These are phyloP conservation scores for Porites cylindrica DNA, from an alignment of 92 coral and sea anemone species.

Conservation along the genomic window DNA sequence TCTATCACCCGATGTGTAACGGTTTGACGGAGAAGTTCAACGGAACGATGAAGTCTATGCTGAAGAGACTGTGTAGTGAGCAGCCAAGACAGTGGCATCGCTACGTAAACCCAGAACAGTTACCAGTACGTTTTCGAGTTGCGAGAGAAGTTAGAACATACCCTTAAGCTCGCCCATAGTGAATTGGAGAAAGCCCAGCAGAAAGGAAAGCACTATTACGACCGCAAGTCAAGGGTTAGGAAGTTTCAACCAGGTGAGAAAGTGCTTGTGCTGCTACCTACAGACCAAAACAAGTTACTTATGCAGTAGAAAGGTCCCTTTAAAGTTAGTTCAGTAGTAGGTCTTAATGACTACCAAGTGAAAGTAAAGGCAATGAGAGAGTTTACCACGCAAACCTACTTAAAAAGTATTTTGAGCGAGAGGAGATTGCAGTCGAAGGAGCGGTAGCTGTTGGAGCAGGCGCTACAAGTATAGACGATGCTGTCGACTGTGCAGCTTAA, in stretches of 20 bases:
- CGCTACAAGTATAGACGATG: no score
- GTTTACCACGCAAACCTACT: slow-evolving; percentile 52
- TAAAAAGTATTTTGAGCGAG: slow-evolving; percentile 42
- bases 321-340: neutral
- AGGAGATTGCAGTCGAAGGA: neutral
- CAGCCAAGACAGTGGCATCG: slow-evolving; percentile 20
- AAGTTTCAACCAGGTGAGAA: no score
- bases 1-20: slow-evolving; percentile 63
- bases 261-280: slow-evolving; percentile 53
- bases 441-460: no score
- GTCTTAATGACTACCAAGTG: slow-evolving; percentile 51
- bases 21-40: slow-evolving; percentile 54
- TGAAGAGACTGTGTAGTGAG: slow-evolving; percentile 38
- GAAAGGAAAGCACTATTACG: no score
- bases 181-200: no score
- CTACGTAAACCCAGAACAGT: slow-evolving; percentile 22
- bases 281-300: slow-evolving; percentile 62
- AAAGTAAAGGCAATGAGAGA: slow-evolving; percentile 37
- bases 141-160: slow-evolving; percentile 40
- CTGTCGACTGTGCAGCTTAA: no score
- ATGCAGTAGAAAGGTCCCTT: slow-evolving; percentile 74
- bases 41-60: slow-evolving; percentile 54
- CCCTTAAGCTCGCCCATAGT: slow-evolving; percentile 33
- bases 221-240: no score
- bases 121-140: slow-evolving; percentile 64